These are phyloP conservation scores for Diaprepes abbreviatus DNA, from an alignment of 2,888 invertebrate genomes.

Conservation along the genomic window DNA sequence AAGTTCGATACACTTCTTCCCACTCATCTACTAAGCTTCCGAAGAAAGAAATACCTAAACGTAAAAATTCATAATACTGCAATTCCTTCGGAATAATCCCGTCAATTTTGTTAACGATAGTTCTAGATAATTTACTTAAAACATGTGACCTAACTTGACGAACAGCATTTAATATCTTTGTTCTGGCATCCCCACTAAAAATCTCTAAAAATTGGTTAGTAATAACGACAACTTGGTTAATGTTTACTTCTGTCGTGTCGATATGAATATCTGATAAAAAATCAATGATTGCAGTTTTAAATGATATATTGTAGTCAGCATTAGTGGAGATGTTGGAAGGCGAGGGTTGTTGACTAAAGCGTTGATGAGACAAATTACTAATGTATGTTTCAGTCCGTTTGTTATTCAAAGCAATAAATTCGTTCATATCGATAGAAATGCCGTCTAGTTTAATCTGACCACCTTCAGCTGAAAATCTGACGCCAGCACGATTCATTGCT, in stretches of 20 bases:
- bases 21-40: conserved; percentile 45
- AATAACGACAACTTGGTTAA: conserved; percentile 22
- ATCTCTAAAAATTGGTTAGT: conserved; percentile 39
- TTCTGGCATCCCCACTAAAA: conserved; percentile 42
- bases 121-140: conserved; percentile 10
- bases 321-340: background rate
- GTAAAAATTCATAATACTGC: conserved; percentile 32
- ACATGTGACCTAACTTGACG: conserved; percentile 34
- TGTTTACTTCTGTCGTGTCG: conserved; percentile 8
- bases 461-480: conserved; percentile 57
- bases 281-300: conserved; percentile 30
- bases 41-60: conserved; percentile 39
- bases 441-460: conserved; percentile 61
- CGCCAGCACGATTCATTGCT: conserved; percentile 69
- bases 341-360: conserved; percentile 21
- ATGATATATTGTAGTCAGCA: background rate
- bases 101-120: conserved; percentile 36
- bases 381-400: conserved; percentile 54
- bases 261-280: conserved; percentile 26
- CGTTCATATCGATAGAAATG: conserved; percentile 56
- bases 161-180: conserved; percentile 45
- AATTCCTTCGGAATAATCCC: conserved; percentile 49
- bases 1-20: conserved; percentile 50
- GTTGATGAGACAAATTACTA: conserved; percentile 44
- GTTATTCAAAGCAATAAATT: conserved; percentile 56